Evolutionary conservation across 2,113 vertebrate genomes (phyloP).

Genomic region (Oryzias celebensis): DNA sequence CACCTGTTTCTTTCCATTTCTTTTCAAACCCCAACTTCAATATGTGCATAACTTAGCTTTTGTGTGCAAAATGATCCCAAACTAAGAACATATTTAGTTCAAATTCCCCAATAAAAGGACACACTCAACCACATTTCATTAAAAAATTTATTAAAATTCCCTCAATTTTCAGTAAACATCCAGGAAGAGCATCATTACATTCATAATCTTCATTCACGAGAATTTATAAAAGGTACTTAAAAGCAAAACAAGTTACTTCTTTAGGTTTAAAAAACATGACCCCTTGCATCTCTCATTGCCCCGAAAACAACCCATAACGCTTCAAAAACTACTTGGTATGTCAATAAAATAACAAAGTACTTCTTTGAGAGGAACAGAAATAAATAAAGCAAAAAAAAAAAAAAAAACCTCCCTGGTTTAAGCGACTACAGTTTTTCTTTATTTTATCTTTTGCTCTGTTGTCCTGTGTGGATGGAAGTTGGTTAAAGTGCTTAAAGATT

Average conservation of each 20-base stretch:
- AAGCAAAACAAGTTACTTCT: constrained; percentile 12
- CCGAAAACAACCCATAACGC: constrained; percentile 1
- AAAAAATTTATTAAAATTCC: constrained; percentile 63
- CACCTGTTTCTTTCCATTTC: constrained; percentile 40
- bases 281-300: constrained; percentile 6
- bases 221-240: constrained; percentile 42
- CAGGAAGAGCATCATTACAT: constrained; percentile 25
- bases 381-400: background rate
- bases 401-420: background rate
- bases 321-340: background rate
- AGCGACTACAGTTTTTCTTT: constrained; percentile 2
- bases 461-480: constrained; percentile 6
- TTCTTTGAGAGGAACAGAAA: constrained; percentile 6
- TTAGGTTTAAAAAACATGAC: constrained; percentile 1
- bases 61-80: background rate
- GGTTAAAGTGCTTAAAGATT: constrained; percentile 62
- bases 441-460: constrained; percentile 20
- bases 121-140: constrained; percentile 35
- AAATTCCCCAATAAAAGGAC: constrained; percentile 2
- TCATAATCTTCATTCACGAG: constrained; percentile 17
- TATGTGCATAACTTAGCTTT: background rate
- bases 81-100: background rate
- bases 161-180: constrained; percentile 47
- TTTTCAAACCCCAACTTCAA: constrained; percentile 10
- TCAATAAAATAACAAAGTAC: constrained; percentile 10